Conservation (phyloP, 2,888 invertebrate species). For the Loripinus fragilis region DNA sequence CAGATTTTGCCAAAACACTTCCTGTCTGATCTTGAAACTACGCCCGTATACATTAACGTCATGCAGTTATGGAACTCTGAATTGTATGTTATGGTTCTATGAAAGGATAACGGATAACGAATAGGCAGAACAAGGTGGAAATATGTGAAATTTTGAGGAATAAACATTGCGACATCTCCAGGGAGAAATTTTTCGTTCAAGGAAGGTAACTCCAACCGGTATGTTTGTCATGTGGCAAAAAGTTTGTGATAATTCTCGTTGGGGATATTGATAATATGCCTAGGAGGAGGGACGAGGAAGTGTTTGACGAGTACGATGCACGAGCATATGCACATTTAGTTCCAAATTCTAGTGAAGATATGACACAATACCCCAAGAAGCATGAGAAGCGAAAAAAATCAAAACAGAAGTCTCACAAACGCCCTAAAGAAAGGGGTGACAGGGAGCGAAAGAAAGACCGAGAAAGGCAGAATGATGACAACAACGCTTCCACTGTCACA, state of each 20-base stretch:
- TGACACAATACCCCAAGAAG: conserved; percentile 37
- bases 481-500: conserved; percentile 40
- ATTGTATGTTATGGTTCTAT: no score
- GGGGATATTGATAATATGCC: conserved; percentile 55
- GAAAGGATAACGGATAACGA: no score
- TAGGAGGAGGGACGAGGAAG: conserved; percentile 56
- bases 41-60: no score
- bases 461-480: conserved; percentile 34
- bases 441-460: conserved; percentile 43
- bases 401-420: conserved; percentile 66
- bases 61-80: no score
- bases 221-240: conserved; percentile 59
- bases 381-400: conserved; percentile 71
- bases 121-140: background rate
- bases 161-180: background rate
- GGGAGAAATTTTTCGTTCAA: conserved; percentile 34
- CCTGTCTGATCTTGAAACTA: background rate
- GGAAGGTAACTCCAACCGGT: conserved; percentile 48
- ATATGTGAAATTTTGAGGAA: background rate
- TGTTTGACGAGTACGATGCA: conserved; percentile 77
- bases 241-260: conserved; percentile 9
- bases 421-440: conserved; percentile 60
- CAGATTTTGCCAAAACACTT: conserved; percentile 10
- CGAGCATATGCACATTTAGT: conserved; percentile 76
- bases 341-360: conserved; percentile 38